These are phyloP conservation scores for Bombyx huttoni DNA, from an alignment of 2,888 invertebrate genomes.

Conservation along the genomic window DNA sequence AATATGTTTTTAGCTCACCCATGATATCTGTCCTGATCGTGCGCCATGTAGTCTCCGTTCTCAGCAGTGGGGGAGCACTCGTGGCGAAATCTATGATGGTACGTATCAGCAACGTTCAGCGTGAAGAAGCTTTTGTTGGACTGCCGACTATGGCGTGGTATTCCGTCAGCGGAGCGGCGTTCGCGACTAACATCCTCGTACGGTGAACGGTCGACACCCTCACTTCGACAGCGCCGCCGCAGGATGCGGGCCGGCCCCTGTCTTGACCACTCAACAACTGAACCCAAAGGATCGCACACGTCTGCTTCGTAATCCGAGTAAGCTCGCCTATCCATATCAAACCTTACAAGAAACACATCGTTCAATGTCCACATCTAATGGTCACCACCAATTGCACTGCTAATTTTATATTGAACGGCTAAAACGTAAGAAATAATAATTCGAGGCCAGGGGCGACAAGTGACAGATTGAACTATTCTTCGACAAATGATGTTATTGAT, in stretches of 20 bases:
- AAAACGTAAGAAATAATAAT: constrained; percentile 30
- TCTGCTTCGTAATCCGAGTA: constrained; percentile 63
- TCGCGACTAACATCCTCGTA: constrained; percentile 59
- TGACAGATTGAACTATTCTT: constrained; percentile 47
- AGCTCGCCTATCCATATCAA: constrained; percentile 63
- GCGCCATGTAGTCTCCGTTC: constrained; percentile 64
- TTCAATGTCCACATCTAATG: constrained; percentile 55
- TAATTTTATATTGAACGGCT: constrained; percentile 51
- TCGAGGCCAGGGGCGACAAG: constrained; percentile 52
- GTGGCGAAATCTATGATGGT: constrained; percentile 38
- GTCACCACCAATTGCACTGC: constrained; percentile 44
- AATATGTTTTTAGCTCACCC: constrained; percentile 29
- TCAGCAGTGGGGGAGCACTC: constrained; percentile 43
- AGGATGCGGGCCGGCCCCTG: constrained; percentile 52
- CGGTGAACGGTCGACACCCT: constrained; percentile 62
- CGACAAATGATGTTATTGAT: constrained; percentile 42
- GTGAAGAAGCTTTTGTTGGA: constrained; percentile 56
- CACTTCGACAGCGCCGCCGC: constrained; percentile 65
- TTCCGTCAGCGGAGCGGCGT: constrained; percentile 38
- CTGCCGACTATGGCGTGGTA: constrained; percentile 33
- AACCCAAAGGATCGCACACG: constrained; percentile 55
- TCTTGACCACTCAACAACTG: constrained; percentile 52
- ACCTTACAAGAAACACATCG: constrained; percentile 51
- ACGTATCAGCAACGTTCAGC: constrained; percentile 35
- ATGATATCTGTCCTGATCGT: constrained; percentile 39